Evolutionary conservation across 2,113 vertebrate genomes (phyloP).

Genomic region (Calidris pygmaea): DNA sequence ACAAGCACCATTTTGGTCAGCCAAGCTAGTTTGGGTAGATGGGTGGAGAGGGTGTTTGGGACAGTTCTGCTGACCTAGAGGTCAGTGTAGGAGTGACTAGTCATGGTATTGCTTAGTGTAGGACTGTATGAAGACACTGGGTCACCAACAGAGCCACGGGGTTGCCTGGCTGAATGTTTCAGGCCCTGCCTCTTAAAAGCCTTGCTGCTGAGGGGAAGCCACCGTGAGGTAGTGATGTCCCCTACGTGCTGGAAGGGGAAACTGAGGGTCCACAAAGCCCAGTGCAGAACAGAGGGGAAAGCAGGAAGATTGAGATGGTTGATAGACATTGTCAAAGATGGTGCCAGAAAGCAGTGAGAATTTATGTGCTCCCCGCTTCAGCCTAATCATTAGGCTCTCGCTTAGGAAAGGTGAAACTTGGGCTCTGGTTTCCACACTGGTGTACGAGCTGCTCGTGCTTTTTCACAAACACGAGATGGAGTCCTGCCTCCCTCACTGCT

Average conservation of each 20-base stretch:
- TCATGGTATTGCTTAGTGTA: neutral
- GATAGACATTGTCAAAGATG: neutral
- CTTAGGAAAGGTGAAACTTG: neutral
- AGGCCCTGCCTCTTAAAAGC: neutral
- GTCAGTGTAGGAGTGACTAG: neutral
- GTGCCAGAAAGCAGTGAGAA: neutral
- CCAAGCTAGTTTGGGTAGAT: neutral
- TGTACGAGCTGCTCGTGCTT: neutral
- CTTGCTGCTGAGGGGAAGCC: neutral
- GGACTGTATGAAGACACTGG: slow-evolving; percentile 55
- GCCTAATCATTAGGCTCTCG: neutral
- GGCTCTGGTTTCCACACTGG: neutral
- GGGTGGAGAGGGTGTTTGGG: neutral
- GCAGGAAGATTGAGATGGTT: neutral
- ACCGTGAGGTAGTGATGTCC: neutral
- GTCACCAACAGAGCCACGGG: neutral
- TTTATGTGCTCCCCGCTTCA: neutral
- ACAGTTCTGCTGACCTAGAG: neutral
- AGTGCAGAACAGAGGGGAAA: neutral
- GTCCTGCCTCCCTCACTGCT: neutral
- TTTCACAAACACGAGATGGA: neutral
- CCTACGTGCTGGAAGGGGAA: rapidly evolving
- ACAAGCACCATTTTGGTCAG: neutral
- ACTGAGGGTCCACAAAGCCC: neutral
- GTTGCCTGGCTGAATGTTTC: neutral